A percentile compares a stretch with the other conserved stretches of the same genome.
Evolutionary conservation across 2,113 vertebrate species (phyloP).

Genomic region (Pica pica): DNA sequence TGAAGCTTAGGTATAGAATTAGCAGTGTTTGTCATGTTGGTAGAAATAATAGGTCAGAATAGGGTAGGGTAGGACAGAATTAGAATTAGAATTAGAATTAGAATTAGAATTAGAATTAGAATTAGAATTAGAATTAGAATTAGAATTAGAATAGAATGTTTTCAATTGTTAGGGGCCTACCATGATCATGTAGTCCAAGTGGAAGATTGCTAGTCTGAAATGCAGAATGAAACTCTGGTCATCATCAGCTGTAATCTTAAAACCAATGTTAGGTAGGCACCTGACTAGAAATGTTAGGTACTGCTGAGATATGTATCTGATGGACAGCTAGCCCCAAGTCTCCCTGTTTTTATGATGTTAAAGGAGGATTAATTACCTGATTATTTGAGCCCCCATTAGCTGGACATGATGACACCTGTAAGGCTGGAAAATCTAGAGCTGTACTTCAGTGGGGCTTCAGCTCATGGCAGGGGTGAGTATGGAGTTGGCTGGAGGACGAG

Average conservation of each 20-base stretch:
- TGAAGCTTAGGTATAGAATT: background rate
- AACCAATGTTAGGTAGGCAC: background rate
- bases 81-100: background rate
- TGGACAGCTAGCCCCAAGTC: background rate
- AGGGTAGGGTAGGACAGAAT: background rate
- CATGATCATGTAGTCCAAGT: background rate
- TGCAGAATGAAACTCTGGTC: background rate
- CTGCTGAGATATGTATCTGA: background rate
- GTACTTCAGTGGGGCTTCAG: background rate
- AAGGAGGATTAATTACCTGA: background rate
- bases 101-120: background rate
- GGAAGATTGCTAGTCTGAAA: background rate
- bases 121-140: background rate
- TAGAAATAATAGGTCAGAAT: background rate
- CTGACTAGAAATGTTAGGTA: background rate
- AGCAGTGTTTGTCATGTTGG: background rate
- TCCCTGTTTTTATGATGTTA: background rate
- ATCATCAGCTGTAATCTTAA: background rate
- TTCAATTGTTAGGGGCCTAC: background rate
- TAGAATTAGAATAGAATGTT: background rate
- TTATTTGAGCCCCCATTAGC: background rate
- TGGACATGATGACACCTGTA: background rate
- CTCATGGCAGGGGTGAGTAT: background rate
- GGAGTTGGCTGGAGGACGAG: background rate
- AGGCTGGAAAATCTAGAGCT: background rate